These are phyloP conservation scores for Tipula unca DNA, from an alignment of 2,888 invertebrate species.

Conservation along the genomic window DNA sequence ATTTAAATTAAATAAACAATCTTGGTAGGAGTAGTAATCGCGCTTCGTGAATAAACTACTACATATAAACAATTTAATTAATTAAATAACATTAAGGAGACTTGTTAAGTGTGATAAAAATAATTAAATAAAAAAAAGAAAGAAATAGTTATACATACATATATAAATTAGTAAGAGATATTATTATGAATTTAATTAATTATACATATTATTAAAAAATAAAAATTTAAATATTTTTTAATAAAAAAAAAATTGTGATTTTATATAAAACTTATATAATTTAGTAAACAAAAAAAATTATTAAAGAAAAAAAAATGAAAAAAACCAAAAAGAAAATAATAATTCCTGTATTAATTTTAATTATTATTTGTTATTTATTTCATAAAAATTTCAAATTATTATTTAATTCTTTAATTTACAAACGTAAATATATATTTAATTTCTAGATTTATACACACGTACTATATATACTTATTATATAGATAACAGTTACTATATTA, in stretches of 20 bases:
- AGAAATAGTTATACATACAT: not conserved
- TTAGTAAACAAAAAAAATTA: not conserved
- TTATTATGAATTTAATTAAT: conserved; percentile 9
- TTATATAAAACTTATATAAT: not conserved
- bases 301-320: not conserved
- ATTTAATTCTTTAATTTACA: not conserved
- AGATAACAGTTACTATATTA: not conserved
- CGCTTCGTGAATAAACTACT: not conserved
- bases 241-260: not conserved
- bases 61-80: not conserved
- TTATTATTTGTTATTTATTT: conserved; percentile 14
- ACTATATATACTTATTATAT: not conserved
- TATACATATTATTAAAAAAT: not conserved
- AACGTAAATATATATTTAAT: conserved; percentile 1
- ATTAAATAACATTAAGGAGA: not conserved
- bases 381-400: not conserved
- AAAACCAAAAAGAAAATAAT: conserved; percentile 9
- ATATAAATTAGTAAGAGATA: not conserved
- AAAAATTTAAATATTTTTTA: not conserved
- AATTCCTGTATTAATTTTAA: conserved; percentile 14
- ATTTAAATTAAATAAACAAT: conserved; percentile 8
- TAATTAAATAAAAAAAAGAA: not conserved
- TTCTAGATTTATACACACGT: not conserved
- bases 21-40: not conserved
- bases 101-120: conserved; percentile 9